Evolutionary conservation across 2,888 invertebrate genomes (phyloP).

Genomic region (Bimastos eiseni): DNA sequence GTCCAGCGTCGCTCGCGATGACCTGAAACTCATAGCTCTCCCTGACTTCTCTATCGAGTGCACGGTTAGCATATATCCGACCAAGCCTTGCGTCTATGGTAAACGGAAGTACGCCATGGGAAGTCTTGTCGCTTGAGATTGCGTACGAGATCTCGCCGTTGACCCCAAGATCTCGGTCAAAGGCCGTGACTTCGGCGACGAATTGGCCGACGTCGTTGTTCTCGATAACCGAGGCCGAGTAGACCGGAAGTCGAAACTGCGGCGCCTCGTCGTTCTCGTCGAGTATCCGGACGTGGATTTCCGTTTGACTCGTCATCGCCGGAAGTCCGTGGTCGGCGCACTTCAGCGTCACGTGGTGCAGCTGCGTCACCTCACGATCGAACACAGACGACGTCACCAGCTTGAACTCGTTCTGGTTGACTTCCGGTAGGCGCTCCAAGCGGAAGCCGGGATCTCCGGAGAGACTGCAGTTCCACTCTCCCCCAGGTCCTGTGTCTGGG

Average conservation of each 20-base stretch:
- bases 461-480: conserved; percentile 51
- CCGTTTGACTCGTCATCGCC: conserved; percentile 67
- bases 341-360: conserved; percentile 32
- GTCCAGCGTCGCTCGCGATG: conserved; percentile 51
- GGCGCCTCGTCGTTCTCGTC: conserved; percentile 94
- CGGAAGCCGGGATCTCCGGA: conserved; percentile 31
- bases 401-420: conserved; percentile 38
- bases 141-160: conserved; percentile 48
- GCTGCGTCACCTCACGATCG: conserved; percentile 38
- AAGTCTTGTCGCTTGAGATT: conserved; percentile 30
- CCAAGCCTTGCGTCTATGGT: conserved; percentile 30
- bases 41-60: conserved; percentile 41
- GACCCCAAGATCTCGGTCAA: conserved; percentile 46
- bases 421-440: conserved; percentile 27
- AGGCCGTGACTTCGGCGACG: conserved; percentile 37
- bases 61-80: conserved; percentile 32
- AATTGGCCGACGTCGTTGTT: conserved; percentile 25
- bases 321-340: conserved; percentile 40
- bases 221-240: conserved; percentile 30
- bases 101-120: not conserved
- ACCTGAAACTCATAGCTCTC: conserved; percentile 48
- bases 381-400: conserved; percentile 35
- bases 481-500: conserved; percentile 54
- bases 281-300: conserved; percentile 73
- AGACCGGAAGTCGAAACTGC: conserved; percentile 68